phyloP scores from a whole-genome alignment of 2,888 invertebrate species.

The Chrysolina americana region DNA sequence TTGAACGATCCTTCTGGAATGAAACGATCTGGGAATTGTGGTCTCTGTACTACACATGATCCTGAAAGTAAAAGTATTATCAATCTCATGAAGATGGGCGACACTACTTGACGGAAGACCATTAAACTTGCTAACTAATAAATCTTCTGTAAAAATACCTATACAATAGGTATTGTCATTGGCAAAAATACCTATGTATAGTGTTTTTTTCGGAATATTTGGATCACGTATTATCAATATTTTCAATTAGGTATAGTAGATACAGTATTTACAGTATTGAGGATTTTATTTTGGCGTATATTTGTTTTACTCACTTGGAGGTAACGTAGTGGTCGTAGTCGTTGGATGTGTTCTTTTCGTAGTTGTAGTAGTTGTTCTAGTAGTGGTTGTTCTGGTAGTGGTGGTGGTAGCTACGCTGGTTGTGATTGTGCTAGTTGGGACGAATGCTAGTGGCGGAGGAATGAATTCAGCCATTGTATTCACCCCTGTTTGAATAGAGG shows the following conservation, averaged over 20 bases:
- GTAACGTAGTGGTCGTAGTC: slow-evolving; percentile 51
- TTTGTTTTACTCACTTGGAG: slow-evolving; percentile 52
- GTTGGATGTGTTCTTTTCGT: slow-evolving; percentile 56
- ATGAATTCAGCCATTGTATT: slow-evolving; percentile 71
- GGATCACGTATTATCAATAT: no score
- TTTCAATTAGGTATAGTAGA: no score
- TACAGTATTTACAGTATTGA: no score
- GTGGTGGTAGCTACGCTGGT: slow-evolving; percentile 65
- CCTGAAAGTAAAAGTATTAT: slow-evolving; percentile 70
- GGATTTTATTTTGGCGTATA: neutral
- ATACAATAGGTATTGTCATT: no score
- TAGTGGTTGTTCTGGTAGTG: slow-evolving; percentile 68
- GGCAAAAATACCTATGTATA: no score
- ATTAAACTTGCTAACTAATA: no score
- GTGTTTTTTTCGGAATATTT: no score
- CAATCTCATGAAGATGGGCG: no score
- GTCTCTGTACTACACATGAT: slow-evolving; percentile 88
- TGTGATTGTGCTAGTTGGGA: slow-evolving; percentile 65
- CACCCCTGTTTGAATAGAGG: slow-evolving; percentile 63
- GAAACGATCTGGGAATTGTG: slow-evolving; percentile 86
- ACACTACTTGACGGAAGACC: no score
- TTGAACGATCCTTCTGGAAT: slow-evolving; percentile 89
- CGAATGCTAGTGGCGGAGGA: slow-evolving; percentile 68
- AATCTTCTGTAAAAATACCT: no score
- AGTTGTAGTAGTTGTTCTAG: slow-evolving; percentile 73